These are phyloP conservation scores for Gymnothorax reevesii DNA, from an alignment of 2,797 vertebrate species.

Conservation along the genomic window DNA sequence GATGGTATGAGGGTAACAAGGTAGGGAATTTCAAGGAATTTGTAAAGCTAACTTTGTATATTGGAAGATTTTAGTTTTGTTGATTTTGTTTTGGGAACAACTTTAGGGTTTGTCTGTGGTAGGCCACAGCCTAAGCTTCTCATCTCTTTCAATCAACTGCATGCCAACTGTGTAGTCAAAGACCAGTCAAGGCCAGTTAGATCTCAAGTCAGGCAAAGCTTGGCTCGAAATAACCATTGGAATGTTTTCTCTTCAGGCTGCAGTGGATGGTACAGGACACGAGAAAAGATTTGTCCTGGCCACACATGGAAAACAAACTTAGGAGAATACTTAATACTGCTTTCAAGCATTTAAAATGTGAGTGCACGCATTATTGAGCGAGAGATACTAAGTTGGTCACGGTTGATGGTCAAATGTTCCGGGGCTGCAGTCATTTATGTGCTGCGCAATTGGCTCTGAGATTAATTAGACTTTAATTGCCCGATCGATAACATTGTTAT, in stretches of 20 bases:
- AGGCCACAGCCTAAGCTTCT: background rate
- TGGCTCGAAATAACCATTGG: slow-evolving; percentile 63
- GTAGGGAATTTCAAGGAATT: background rate
- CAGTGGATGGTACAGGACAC: background rate
- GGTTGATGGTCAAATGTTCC: background rate
- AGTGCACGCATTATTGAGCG: background rate
- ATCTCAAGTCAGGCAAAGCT: slow-evolving; percentile 49
- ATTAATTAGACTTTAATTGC: background rate
- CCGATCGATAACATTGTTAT: slow-evolving; percentile 24
- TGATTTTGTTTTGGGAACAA: slow-evolving; percentile 2
- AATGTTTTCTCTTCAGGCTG: slow-evolving; percentile 48
- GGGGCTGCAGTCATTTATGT: slow-evolving; percentile 7
- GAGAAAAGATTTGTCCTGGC: slow-evolving; percentile 2
- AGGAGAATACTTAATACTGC: no score
- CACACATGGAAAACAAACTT: background rate
- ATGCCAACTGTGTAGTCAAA: slow-evolving; percentile 21
- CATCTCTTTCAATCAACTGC: background rate
- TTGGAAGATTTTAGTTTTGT: background rate
- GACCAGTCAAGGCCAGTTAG: slow-evolving; percentile 39
- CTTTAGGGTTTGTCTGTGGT: background rate
- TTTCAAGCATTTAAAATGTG: background rate
- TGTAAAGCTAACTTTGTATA: background rate
- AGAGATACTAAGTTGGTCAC: background rate
- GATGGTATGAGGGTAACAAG: background rate
- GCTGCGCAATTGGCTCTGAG: slow-evolving; percentile 20